Conservation (phyloP, 2,888 invertebrate genomes). For the Microchrysa polita region DNA sequence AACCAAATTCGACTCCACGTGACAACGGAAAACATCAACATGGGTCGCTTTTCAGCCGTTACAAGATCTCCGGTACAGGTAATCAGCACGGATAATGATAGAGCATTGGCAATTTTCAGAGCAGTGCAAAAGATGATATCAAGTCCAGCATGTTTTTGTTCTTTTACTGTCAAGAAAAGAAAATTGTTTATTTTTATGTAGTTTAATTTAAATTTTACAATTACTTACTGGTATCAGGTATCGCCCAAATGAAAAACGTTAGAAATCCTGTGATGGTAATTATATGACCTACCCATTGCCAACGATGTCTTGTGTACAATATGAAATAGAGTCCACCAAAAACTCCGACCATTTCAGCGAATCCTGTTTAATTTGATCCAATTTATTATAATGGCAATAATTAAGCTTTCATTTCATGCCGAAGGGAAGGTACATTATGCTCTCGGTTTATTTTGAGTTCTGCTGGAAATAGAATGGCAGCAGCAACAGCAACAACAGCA, state of each 20-base stretch:
- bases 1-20: constrained; percentile 60
- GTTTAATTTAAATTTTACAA: not conserved
- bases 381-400: no score
- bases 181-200: no score
- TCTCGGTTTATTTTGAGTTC: no score
- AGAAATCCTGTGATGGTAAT: constrained; percentile 57
- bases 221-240: constrained; percentile 58
- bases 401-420: no score
- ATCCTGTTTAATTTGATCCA: constrained; percentile 52
- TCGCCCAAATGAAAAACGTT: constrained; percentile 59
- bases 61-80: constrained; percentile 63
- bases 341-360: constrained; percentile 62
- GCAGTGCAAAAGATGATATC: constrained; percentile 60
- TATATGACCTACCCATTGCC: constrained; percentile 61
- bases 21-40: constrained; percentile 58
- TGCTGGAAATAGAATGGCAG: no score
- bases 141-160: constrained; percentile 58
- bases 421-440: no score
- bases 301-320: constrained; percentile 60
- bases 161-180: constrained; percentile 52
- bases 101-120: constrained; percentile 61
- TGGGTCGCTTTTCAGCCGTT: constrained; percentile 55
- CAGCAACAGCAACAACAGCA: no score
- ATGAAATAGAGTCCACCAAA: constrained; percentile 61
- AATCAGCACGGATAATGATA: constrained; percentile 60